Conservation (phyloP, 2,797 vertebrate species). For the Hoplostethus atlanticus region DNA sequence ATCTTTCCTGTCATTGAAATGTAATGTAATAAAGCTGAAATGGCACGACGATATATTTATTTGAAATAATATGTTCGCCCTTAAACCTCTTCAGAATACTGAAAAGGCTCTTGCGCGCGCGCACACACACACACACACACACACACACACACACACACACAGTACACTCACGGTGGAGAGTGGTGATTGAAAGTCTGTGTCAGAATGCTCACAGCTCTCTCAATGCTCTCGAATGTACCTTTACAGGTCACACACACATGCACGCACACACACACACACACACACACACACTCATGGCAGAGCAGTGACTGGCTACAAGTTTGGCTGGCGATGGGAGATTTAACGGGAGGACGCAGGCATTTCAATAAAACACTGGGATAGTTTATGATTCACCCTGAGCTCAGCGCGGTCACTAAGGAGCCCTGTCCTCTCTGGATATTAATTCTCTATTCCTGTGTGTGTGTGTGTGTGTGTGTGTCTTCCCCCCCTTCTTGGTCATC, state of each 20-base stretch:
- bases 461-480: slow-evolving; percentile 16
- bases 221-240: slow-evolving; percentile 19
- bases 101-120: not conserved
- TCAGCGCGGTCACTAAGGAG: slow-evolving; percentile 53
- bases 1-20: not conserved
- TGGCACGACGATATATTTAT: not conserved
- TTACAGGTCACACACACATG: slow-evolving; percentile 5
- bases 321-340: slow-evolving; percentile 55
- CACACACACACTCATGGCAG: not conserved
- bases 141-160: not conserved
- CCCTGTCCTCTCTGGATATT: slow-evolving; percentile 59
- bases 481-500: slow-evolving; percentile 24
- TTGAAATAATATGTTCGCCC: slow-evolving; percentile 1
- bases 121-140: not conserved
- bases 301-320: slow-evolving; percentile 26
- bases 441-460: slow-evolving; percentile 35
- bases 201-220: slow-evolving; percentile 34
- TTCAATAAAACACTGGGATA: slow-evolving; percentile 65
- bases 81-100: slow-evolving; percentile 13
- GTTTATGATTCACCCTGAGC: slow-evolving; percentile 63
- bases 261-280: slow-evolving; percentile 8
- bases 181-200: slow-evolving; percentile 46
- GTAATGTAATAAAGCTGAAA: not conserved
- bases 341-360: slow-evolving; percentile 53
- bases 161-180: slow-evolving; percentile 4